phyloP scores from a whole-genome alignment of 2,797 vertebrate genomes.

The Brachyrhaphis roseni region DNA sequence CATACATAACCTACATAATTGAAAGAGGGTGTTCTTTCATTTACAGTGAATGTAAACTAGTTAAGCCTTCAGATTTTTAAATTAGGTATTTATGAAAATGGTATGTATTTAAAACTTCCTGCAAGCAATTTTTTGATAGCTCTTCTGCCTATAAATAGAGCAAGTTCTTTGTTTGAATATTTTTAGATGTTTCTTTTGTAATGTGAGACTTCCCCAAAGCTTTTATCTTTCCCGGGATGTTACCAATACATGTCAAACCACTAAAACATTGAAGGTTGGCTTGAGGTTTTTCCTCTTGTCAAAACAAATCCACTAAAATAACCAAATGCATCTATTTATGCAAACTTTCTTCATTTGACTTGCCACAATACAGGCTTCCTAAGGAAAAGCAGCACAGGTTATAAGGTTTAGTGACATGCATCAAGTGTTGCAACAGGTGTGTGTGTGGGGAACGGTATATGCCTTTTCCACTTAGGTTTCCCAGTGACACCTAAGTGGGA shows the following conservation, averaged over 20 bases:
- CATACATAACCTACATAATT: background rate
- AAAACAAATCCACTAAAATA: constrained; percentile 9
- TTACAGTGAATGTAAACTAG: background rate
- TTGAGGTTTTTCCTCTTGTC: background rate
- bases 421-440: constrained; percentile 17
- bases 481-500: constrained; percentile 38
- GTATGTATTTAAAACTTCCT: constrained; percentile 6
- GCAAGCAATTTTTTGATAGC: constrained; percentile 22
- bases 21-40: background rate
- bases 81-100: too few species aligned
- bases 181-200: constrained; percentile 59
- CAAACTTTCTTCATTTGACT: background rate
- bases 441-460: constrained; percentile 15
- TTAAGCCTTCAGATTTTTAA: background rate
- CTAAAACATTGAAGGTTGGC: constrained; percentile 43
- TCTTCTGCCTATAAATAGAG: constrained; percentile 51
- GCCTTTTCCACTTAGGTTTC: constrained; percentile 36
- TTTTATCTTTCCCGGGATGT: constrained; percentile 23
- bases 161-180: constrained; percentile 22
- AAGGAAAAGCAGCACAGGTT: background rate
- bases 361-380: background rate
- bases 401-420: background rate
- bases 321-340: background rate
- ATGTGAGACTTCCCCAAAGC: constrained; percentile 58
- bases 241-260: constrained; percentile 9